Conservation (phyloP, 2,888 invertebrate species). For the Agriopis leucophaearia region DNA sequence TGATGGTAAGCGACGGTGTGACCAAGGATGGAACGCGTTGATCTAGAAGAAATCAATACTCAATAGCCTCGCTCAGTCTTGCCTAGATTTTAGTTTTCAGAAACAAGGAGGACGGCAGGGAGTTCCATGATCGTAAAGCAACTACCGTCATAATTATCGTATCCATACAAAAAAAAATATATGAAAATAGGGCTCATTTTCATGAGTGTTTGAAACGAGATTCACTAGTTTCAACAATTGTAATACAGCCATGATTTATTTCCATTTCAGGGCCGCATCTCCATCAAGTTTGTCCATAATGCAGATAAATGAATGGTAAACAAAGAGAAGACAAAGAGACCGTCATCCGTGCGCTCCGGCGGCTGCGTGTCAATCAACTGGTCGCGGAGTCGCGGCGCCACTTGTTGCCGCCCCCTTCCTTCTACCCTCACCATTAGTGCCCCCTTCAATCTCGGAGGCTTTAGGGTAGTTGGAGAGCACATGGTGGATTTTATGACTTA, state of each 20-base stretch:
- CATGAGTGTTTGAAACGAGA: neutral
- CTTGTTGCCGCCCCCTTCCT: constrained; percentile 67
- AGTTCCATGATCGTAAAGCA: too few relatives aligned
- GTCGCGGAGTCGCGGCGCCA: constrained; percentile 63
- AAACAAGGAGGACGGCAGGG: too few relatives aligned
- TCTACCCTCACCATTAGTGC: neutral
- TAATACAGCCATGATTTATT: neutral
- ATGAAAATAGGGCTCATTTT: neutral
- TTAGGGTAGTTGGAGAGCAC: constrained; percentile 7
- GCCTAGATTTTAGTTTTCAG: too few relatives aligned
- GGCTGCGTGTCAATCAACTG: constrained; percentile 42
- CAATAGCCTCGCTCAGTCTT: too few relatives aligned
- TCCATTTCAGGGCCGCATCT: neutral
- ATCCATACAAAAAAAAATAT: too few relatives aligned
- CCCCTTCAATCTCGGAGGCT: constrained; percentile 18
- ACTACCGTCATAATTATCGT: too few relatives aligned
- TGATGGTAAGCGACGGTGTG: too few relatives aligned
- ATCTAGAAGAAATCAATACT: too few relatives aligned
- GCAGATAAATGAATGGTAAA: constrained; percentile 19
- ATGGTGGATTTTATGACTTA: constrained; percentile 4
- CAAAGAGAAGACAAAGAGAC: constrained; percentile 12
- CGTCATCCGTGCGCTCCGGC: constrained; percentile 7
- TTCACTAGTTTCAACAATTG: neutral
- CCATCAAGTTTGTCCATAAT: constrained; percentile 21
- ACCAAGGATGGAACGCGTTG: too few relatives aligned